A percentile compares a stretch with the other conserved stretches of the same genome.
Evolutionary conservation across 2,113 vertebrate species (phyloP).

Genomic region (Dasyurus viverrinus): DNA sequence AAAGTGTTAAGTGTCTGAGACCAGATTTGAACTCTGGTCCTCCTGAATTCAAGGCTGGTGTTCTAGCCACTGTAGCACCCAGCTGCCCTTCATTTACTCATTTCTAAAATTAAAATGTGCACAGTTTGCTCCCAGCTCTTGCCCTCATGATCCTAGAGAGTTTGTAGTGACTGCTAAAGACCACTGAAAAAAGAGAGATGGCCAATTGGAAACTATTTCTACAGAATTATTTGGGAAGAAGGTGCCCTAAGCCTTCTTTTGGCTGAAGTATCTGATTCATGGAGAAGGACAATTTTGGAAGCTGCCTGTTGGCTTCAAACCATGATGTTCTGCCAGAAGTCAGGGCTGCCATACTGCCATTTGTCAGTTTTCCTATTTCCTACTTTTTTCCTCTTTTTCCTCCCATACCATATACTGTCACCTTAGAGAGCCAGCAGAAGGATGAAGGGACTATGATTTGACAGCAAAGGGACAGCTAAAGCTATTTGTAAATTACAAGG

Average conservation of each 20-base stretch:
- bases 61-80: too few species aligned
- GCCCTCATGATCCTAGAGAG: neutral
- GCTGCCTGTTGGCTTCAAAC: neutral
- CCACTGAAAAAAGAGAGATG: neutral
- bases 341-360: neutral
- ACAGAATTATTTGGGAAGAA: neutral
- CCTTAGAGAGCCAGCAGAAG: neutral
- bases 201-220: neutral
- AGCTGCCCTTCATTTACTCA: neutral
- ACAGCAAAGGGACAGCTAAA: conserved; percentile 45
- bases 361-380: neutral
- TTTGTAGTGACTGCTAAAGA: neutral
- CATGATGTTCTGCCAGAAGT: neutral
- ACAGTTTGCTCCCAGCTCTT: neutral
- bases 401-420: neutral
- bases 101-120: neutral
- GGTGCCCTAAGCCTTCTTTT: neutral
- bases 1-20: too few species aligned
- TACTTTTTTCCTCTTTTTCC: neutral
- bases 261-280: neutral
- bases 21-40: too few species aligned
- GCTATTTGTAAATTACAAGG: conserved; percentile 53
- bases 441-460: conserved; percentile 36
- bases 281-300: neutral
- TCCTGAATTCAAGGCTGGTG: too few species aligned